Evolutionary conservation across 2,888 invertebrate species (phyloP).

Genomic region (Lamellibrachia columna): DNA sequence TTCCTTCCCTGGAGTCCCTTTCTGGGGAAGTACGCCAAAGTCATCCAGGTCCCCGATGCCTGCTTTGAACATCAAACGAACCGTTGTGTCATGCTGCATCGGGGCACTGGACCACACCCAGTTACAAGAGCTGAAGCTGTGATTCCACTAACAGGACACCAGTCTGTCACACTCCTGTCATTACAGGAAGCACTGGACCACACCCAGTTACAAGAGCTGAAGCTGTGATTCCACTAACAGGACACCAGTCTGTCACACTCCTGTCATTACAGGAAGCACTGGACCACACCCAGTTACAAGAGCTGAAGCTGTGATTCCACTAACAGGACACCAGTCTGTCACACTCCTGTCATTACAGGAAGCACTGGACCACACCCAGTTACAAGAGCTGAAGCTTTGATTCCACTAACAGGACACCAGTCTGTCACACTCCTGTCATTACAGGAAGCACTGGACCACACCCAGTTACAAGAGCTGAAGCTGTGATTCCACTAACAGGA

Average conservation of each 20-base stretch:
- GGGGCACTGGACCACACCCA: background rate
- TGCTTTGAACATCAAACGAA: slow-evolving; percentile 31
- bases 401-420: too few relatives aligned
- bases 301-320: too few relatives aligned
- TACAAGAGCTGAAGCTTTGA: too few relatives aligned
- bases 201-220: too few relatives aligned
- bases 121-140: too few relatives aligned
- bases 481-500: too few relatives aligned
- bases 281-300: too few relatives aligned
- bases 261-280: background rate
- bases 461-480: too few relatives aligned
- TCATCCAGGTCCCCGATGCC: slow-evolving; percentile 65
- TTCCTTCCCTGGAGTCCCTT: slow-evolving; percentile 31
- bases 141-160: too few relatives aligned
- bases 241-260: background rate
- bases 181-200: background rate
- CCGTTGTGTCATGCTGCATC: background rate
- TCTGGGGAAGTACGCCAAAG: slow-evolving; percentile 55
- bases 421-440: background rate
- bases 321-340: too few relatives aligned
- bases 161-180: background rate
- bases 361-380: background rate
- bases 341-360: background rate
- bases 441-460: slow-evolving; percentile 17
- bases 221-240: too few relatives aligned